Evolutionary conservation across 2,797 vertebrate species (phyloP), one percentile per base, ranked within the genome.

Genomic region (Lophotriccus pileatus): DNA sequence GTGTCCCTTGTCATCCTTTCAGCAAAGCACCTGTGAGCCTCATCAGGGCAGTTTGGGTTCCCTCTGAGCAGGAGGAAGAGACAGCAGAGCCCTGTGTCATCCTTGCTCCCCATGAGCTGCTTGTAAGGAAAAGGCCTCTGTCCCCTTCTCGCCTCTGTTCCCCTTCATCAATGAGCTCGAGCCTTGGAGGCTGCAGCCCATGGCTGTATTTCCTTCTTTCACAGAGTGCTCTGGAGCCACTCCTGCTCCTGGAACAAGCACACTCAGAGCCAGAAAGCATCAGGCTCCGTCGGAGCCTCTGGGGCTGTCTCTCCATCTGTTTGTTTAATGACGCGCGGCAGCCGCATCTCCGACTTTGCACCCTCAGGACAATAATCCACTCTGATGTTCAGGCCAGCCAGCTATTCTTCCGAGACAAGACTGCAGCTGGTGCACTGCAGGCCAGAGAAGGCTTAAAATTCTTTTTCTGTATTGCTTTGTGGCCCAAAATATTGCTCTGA

Each of bases 241-340:
- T 94, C 30, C 84, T 91, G 79, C 62, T 84, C 75, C 59, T 62
- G 91, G 76, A 94, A 93, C 69, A 77, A 79, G 47, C 25, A 1
- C 52, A 20, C 23, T 67, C 30, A 47, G 82, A 93, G 69, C 88
- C 84, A 89, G 73, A 70, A 90, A 89, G 75, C 84, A 68, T 70
- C 87, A 77, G 80, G 82, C 76, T 84, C 50, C 0, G 15, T 50
- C 12, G 9, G 64, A 87, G 82, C 91, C 91, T 93, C 82, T 47
- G 59, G 92, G 93, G 85, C 84, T 93, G 87, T 91, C 88, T 96
- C 91, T 89, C 89, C 70, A 84, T 96, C 92, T 95, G 95, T 91
- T 95, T 95, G 93, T 83, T 91, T 96, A 96, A 95, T 90, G 95
- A 96, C 9, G 7, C 7, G 22, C 92, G 88, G 87, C 93, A 93